A percentile compares a stretch with the other conserved stretches of the same genome.
phyloP scores from a whole-genome alignment of 2,113 vertebrate species.

The Vicugna pacos region DNA sequence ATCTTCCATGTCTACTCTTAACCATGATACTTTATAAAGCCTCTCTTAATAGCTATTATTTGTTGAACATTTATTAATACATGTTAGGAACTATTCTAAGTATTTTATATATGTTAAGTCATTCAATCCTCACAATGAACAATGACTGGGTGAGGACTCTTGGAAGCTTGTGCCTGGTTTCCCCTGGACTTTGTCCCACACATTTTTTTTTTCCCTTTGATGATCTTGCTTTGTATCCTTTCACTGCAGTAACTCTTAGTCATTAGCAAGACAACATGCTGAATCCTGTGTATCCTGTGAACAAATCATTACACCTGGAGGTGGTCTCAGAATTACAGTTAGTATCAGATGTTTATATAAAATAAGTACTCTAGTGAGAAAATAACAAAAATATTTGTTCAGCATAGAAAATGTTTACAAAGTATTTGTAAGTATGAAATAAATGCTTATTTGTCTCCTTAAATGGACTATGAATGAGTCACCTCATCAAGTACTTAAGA shows the following conservation, averaged over 20 bases:
- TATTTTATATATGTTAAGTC: background rate
- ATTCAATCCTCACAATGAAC: background rate
- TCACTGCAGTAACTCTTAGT: background rate
- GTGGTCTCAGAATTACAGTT: background rate
- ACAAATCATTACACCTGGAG: background rate
- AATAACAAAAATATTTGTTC: background rate
- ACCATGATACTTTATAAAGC: background rate
- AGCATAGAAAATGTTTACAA: background rate
- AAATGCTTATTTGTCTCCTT: background rate
- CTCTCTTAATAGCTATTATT: background rate
- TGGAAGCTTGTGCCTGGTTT: background rate
- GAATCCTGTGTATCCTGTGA: background rate
- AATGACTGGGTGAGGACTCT: background rate
- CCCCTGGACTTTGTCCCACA: background rate
- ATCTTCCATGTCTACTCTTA: background rate
- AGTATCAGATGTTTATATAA: slow-evolving; percentile 28
- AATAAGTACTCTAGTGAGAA: background rate
- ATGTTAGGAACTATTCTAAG: background rate
- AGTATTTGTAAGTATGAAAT: background rate
- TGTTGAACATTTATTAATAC: background rate
- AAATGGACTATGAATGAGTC: background rate
- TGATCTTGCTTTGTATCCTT: background rate
- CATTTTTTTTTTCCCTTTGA: background rate
- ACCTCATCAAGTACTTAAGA: background rate
- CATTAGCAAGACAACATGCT: background rate